These are phyloP conservation scores for Geopemphigus sp. DNA, from an alignment of 1,140 invertebrate species.

Conservation along the genomic window DNA sequence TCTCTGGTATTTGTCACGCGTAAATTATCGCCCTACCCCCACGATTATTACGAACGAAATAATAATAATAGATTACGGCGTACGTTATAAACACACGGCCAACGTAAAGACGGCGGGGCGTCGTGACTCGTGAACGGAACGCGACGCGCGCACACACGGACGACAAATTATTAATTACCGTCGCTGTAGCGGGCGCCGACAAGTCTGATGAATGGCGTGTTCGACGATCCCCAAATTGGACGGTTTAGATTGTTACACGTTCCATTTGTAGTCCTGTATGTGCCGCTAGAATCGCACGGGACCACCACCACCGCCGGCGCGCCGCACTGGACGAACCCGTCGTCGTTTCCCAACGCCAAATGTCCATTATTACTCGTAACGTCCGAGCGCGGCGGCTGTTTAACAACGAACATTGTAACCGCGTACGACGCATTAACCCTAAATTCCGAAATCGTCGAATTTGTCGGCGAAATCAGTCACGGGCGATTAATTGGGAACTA, in stretches of 20 bases:
- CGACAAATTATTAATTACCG: slow-evolving; percentile 56
- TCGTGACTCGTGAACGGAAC: too few species aligned
- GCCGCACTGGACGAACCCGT: background rate
- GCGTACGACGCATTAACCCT: too few species aligned
- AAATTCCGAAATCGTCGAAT: too few species aligned
- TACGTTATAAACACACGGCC: too few species aligned
- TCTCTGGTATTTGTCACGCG: too few species aligned
- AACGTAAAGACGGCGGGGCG: too few species aligned
- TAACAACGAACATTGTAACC: background rate
- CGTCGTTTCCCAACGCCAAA: background rate
- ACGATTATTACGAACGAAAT: too few species aligned
- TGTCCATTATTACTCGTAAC: background rate
- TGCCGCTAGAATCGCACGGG: slow-evolving; percentile 47
- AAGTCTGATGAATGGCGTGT: slow-evolving; percentile 60
- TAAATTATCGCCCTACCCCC: too few species aligned
- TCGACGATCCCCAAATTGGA: slow-evolving; percentile 63
- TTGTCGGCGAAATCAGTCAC: too few species aligned
- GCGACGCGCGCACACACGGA: background rate
- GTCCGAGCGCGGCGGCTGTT: background rate
- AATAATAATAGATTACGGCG: too few species aligned
- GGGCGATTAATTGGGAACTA: too few species aligned
- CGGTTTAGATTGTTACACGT: slow-evolving; percentile 64
- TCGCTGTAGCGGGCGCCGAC: slow-evolving; percentile 61
- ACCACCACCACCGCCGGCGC: slow-evolving; percentile 3
- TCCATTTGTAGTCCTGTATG: slow-evolving; percentile 64